Evolutionary conservation across 2,888 invertebrate genomes (phyloP).

Genomic region (Corythucha ciliata): DNA sequence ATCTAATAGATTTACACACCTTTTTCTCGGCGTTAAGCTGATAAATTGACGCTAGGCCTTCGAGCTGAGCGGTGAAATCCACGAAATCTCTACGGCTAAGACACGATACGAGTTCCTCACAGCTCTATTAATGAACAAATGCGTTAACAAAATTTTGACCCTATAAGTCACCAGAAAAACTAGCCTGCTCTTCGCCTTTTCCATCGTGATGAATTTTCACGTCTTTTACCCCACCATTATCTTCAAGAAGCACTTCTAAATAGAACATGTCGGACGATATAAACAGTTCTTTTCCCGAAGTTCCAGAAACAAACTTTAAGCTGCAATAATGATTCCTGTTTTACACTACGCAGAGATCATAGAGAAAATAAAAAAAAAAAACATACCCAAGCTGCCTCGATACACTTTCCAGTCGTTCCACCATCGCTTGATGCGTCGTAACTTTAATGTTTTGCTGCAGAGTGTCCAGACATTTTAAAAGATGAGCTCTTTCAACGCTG

Average conservation of each 20-base stretch:
- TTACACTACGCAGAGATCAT: not conserved
- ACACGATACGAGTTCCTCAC: slow-evolving; percentile 77
- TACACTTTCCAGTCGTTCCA: slow-evolving; percentile 83
- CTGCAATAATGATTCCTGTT: slow-evolving; percentile 43
- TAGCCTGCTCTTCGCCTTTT: slow-evolving; percentile 50
- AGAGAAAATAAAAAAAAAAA: slow-evolving; percentile 1
- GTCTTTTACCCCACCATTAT: slow-evolving; percentile 74
- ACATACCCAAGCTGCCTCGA: slow-evolving; percentile 74
- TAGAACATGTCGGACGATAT: slow-evolving; percentile 96
- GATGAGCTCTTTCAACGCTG: slow-evolving; percentile 68
- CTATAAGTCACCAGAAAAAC: too few relatives aligned
- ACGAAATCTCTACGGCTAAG: slow-evolving; percentile 77
- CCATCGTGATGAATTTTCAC: slow-evolving; percentile 88
- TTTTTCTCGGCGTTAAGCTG: slow-evolving; percentile 91
- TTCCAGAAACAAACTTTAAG: slow-evolving; percentile 76
- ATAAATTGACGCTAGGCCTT: slow-evolving; percentile 81
- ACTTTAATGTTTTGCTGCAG: slow-evolving; percentile 91
- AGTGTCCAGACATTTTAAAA: slow-evolving; percentile 84
- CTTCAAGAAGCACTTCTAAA: slow-evolving; percentile 79
- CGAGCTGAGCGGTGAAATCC: slow-evolving; percentile 86
- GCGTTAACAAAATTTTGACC: not conserved
- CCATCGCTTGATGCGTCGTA: slow-evolving; percentile 79
- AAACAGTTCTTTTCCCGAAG: slow-evolving; percentile 70
- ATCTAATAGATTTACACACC: slow-evolving; percentile 37
- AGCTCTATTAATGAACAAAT: slow-evolving; percentile 52